Percentiles rank a stretch among this genome's conserved stretches.
These are phyloP conservation scores for Capitulum mitella DNA, from an alignment of 2,888 invertebrate species.

Conservation along the genomic window DNA sequence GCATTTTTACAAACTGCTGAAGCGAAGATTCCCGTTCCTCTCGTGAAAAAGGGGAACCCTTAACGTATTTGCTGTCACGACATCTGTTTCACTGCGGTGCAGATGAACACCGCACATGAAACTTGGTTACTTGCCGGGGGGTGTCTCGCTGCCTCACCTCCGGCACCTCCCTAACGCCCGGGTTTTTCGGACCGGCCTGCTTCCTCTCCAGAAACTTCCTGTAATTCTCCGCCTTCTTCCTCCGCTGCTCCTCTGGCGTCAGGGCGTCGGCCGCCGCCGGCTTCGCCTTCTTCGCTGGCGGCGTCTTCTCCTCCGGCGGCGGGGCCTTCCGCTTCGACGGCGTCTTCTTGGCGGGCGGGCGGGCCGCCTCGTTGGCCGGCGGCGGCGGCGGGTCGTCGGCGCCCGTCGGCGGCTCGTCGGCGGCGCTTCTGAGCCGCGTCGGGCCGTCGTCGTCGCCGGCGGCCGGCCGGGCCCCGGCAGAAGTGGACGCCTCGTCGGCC, in stretches of 20 bases:
- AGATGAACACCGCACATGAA: too few species aligned
- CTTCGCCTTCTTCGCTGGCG: not conserved
- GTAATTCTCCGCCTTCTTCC: conserved; percentile 30
- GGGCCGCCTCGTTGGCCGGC: not conserved
- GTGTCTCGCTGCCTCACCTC: conserved; percentile 60
- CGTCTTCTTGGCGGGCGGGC: not conserved
- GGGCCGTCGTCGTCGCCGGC: not conserved
- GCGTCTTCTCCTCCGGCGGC: not conserved
- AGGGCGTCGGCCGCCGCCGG: not conserved
- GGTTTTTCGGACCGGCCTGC: conserved; percentile 65
- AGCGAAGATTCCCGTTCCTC: too few species aligned
- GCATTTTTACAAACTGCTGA: too few species aligned
- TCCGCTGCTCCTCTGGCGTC: conserved; percentile 31
- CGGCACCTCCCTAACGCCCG: conserved; percentile 74
- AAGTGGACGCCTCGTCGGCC: not conserved
- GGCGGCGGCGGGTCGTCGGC: not conserved
- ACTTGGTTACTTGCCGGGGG: too few species aligned
- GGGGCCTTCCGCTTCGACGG: not conserved
- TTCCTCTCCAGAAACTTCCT: conserved; percentile 60
- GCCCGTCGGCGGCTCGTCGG: not conserved
- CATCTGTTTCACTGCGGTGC: too few species aligned
- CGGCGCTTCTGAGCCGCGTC: not conserved
- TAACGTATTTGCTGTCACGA: too few species aligned
- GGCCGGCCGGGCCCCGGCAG: not conserved
- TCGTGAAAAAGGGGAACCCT: too few species aligned